Base-by-base conservation (phyloP, 2,113 vertebrate genomes). In the Eptatretus burgeri region DNA sequence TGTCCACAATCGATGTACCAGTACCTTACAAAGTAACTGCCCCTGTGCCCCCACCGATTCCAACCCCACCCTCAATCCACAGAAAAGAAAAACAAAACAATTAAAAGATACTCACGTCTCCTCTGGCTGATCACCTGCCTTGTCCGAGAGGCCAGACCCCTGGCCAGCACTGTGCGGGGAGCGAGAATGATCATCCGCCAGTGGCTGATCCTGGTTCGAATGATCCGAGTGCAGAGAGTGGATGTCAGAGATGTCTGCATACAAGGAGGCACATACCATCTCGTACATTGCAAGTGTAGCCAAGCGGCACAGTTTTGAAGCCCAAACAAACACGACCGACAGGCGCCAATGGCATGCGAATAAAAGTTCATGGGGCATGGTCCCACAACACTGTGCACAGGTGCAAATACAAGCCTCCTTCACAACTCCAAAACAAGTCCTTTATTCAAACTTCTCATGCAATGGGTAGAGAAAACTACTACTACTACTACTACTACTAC, bases 201-300 rank as follows among this genome's bases (percentile, higher is more conserved):
- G 20, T n/a, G n/a, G 56, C n/a, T 94, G 85, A 20, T 86, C 94
- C 74, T 81, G 84, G 73, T 81, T 88, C 69, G 89, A 98, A 79
- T 93, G 89, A 76, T 98, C 87, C 65, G 91, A 98, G 71, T 81
- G 83, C 78, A 98, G 74, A 66, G 91, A 96, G 76, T 95, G 91
- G 74, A 96, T 91, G 78, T 98, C 91, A 80, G 89, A 98, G 81
- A 98, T 91, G 76, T 98, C 89, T 96, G 76, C 77, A n/a, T n/a
- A 60, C n/a, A 60, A 20, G 20, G 56, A n/a, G 20, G 56, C 12
- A 60, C n/a, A 41, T 41, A 41, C 27, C 27, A 41, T 41, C 27
- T 41, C 27, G 7, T 41, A 41, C 7, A 7, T 41, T 41, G 27
- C 7, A 41, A 41, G 27, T 41, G 27, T 41, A 41, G 27, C 27